Base-by-base conservation (phyloP, 2,797 vertebrate genomes). In the Sebastes taczanowskii region DNA sequence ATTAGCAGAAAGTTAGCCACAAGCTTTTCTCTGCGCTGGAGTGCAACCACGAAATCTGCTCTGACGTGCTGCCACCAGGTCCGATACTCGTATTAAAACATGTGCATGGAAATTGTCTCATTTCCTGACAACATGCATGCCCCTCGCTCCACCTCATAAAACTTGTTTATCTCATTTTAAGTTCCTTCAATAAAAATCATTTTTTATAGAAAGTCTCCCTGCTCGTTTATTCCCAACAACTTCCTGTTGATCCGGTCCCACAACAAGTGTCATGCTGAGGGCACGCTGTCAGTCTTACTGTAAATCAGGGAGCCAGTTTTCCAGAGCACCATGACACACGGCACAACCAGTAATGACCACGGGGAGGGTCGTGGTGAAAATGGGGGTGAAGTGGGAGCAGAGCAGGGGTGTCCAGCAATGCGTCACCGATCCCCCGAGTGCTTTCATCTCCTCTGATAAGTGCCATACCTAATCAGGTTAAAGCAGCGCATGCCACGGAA, bases 401-500 rank as follows among this genome's bases (percentile, higher is more conserved):
- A 85, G 82, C 63, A 77, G 79, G 86, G 87, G 91, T 87, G 92
- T 93, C 91, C 89, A 80, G 90, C 93, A 91, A 92, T 94, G 91
- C 93, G 82, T 92, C 94, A 92, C 83, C 82, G 71, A 90, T 92
- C 85, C 90, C 80, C 86, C 4, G 25, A 87, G 89, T 38, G 83
- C 95, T 96, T 95, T 96, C 95, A 95, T 96, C 95, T 95, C 84
- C 71, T 80, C 92, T 86, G 95, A 96, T 96, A 96, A 95, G 95
- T 95, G 95, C 95, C 94, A 91, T 95, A 96, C 95, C 95, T 95
- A 96, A 96, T 96, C 95, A 95, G 92, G 95, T 95, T 95, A 95
- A 95, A 95, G 93, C 92, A 95, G 94, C 81, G 55, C 95, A 94
- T 93, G 93, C 94, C 86, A 88, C 78, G 84, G 93, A 95, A 94